A percentile compares a stretch with the other conserved stretches of the same genome.
Conservation (phyloP, 2,113 vertebrate species). For the Vulpes lagopus region DNA sequence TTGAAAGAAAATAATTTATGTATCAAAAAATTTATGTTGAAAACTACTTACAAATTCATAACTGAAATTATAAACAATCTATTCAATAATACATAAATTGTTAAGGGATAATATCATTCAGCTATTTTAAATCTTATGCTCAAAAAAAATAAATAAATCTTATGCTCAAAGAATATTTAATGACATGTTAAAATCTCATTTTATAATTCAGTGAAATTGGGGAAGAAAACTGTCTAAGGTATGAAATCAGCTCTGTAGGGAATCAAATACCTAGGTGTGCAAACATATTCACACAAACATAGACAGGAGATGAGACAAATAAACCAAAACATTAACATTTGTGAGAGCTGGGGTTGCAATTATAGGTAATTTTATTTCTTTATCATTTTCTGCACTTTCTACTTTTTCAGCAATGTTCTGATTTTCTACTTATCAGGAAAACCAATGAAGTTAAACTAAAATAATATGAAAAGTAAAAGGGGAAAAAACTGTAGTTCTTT, state of each 20-base stretch:
- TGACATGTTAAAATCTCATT: slow-evolving; percentile 19
- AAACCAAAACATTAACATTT: background rate
- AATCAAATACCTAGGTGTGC: background rate
- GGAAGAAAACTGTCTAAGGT: background rate
- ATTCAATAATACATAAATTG: background rate
- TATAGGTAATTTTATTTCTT: slow-evolving; percentile 10
- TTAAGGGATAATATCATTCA: background rate
- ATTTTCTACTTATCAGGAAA: slow-evolving; percentile 10
- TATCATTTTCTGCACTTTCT: background rate
- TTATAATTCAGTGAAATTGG: slow-evolving; percentile 19
- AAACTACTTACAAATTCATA: slow-evolving; percentile 3
- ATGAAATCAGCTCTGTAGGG: background rate
- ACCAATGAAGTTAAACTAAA: slow-evolving; percentile 10
- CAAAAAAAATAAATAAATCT: background rate
- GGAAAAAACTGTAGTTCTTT: background rate
- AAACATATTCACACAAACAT: background rate
- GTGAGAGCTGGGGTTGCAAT: background rate
- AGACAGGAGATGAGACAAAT: background rate
- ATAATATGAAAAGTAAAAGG: background rate
- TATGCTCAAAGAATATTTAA: slow-evolving; percentile 30
- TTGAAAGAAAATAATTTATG: background rate
- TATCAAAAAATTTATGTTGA: background rate
- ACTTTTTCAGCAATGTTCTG: background rate
- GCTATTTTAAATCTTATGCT: slow-evolving; percentile 36
- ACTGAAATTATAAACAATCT: background rate